Conservation (phyloP, 2,888 invertebrate species). For the Philhelius pedissequus region DNA sequence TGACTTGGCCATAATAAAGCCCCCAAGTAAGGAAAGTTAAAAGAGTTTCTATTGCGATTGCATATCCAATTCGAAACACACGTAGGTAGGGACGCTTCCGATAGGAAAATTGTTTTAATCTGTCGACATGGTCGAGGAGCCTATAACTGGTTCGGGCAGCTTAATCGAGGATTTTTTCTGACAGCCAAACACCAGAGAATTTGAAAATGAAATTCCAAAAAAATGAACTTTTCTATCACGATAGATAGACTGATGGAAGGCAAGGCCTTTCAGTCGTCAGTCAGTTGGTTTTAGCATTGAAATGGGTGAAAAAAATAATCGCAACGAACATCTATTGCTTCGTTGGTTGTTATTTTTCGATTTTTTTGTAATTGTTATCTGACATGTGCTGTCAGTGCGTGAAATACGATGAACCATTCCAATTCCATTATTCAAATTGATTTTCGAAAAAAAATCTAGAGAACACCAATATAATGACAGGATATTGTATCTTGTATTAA, state of each 20-base stretch:
- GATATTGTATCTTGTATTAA: too few relatives aligned
- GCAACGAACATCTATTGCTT: constrained; percentile 18
- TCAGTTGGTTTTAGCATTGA: background rate
- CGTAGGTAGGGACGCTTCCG: background rate
- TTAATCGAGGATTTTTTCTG: background rate
- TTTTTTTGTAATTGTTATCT: constrained; percentile 55
- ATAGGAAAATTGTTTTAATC: constrained; percentile 36
- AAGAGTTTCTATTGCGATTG: constrained; percentile 33
- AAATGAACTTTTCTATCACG: constrained; percentile 47
- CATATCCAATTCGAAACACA: constrained; percentile 14
- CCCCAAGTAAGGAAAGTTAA: background rate
- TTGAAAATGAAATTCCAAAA: constrained; percentile 47
- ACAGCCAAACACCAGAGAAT: background rate
- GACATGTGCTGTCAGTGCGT: constrained; percentile 38
- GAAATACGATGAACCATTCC: too few relatives aligned
- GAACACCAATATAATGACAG: too few relatives aligned
- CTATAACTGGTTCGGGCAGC: too few relatives aligned
- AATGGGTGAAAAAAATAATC: constrained; percentile 54
- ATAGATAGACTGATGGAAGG: background rate
- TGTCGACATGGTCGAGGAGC: constrained; percentile 4
- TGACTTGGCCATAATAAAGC: constrained; percentile 41
- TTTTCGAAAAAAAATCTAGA: too few relatives aligned
- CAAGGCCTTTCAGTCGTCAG: background rate
- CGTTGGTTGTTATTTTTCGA: too few relatives aligned
- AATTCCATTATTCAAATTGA: too few relatives aligned